These are phyloP conservation scores for Dromaius novaehollandiae DNA, from an alignment of 2,113 vertebrate genomes.

Conservation along the genomic window DNA sequence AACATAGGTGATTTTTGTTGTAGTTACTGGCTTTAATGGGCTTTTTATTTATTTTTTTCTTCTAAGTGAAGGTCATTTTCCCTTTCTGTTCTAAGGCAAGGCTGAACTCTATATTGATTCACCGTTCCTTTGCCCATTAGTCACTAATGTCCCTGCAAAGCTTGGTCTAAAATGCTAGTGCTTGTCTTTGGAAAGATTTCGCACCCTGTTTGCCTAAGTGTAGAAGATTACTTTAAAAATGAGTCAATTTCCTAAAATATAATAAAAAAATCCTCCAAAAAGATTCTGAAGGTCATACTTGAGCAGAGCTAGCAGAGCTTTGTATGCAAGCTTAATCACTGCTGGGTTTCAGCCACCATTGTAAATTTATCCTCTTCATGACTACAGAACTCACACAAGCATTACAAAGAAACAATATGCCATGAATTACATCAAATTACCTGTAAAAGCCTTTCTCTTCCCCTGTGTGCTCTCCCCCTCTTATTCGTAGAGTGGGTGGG, in stretches of 20 bases:
- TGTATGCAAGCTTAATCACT: not conserved
- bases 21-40: not conserved
- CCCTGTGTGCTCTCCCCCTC: constrained; percentile 31
- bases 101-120: not conserved
- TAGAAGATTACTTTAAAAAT: not conserved
- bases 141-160: not conserved
- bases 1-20: not conserved
- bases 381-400: not conserved
- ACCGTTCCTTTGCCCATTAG: not conserved
- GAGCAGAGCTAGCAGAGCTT: constrained; percentile 1
- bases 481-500: constrained; percentile 43
- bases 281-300: not conserved
- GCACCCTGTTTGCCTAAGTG: not conserved
- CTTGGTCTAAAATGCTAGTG: not conserved
- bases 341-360: not conserved
- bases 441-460: constrained; percentile 64
- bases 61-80: not conserved
- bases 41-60: not conserved
- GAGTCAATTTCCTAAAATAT: constrained; percentile 34
- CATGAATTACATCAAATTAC: constrained; percentile 67
- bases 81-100: not conserved
- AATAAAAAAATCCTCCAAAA: not conserved
- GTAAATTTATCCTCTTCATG: constrained; percentile 24
- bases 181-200: constrained; percentile 7
- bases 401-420: constrained; percentile 38